These are phyloP conservation scores for Pteromalus puparum DNA, from an alignment of 1,140 invertebrate genomes.

Conservation along the genomic window DNA sequence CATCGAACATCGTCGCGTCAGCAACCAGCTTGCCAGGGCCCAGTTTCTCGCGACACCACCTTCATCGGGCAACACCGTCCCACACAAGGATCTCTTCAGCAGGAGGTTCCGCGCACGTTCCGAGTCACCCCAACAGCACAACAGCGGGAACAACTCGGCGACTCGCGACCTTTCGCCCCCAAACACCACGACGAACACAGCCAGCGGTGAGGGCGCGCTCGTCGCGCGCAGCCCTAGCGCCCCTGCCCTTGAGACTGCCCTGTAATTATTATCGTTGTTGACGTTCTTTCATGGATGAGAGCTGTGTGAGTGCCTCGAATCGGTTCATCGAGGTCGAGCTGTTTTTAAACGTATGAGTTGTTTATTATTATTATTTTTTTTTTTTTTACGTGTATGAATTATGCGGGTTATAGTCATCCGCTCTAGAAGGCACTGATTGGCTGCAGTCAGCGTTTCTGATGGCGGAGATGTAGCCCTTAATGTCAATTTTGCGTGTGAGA, in stretches of 20 bases:
- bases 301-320: conserved; percentile 20
- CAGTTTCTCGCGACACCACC: conserved; percentile 66
- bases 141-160: conserved; percentile 50
- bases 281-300: not conserved
- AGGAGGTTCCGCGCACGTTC: conserved; percentile 69
- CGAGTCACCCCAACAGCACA: conserved; percentile 66
- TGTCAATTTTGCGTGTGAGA: too few species aligned
- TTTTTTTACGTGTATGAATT: not conserved
- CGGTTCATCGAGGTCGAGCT: not conserved
- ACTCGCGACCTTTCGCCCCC: not conserved
- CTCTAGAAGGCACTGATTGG: too few species aligned
- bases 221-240: conserved; percentile 71
- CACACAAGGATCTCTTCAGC: conserved; percentile 57
- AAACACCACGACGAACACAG: not conserved
- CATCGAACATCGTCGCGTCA: conserved; percentile 67
- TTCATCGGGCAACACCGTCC: conserved; percentile 37
- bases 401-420: not conserved
- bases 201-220: not conserved
- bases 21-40: conserved; percentile 70
- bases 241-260: conserved; percentile 71
- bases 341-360: not conserved
- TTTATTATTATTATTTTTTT: too few species aligned
- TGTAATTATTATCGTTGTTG: conserved; percentile 59
- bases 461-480: too few species aligned
- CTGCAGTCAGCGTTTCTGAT: too few species aligned